Evolutionary conservation across 2,888 invertebrate genomes (phyloP), one percentile per base, ranked within the genome.

Genomic region (Oscheius onirici): DNA sequence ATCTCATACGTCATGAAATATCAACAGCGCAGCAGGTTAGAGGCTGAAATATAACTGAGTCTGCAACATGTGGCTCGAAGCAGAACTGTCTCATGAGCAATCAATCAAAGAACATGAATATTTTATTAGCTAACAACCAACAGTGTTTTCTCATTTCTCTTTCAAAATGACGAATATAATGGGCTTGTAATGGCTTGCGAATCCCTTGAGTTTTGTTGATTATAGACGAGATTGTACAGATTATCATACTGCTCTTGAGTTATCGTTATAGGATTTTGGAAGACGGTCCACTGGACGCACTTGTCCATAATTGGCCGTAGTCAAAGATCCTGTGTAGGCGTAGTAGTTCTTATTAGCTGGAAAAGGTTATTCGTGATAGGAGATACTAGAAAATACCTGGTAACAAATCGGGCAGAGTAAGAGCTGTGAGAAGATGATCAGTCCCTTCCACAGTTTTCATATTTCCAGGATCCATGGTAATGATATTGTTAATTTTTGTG

Each of bases 301-400:
- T 88, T 88, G 52, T 78, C 82, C n/a, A 76, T 84, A 88, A 10
- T 88, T 88, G 17, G 88, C 87, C n/a, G 87, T 86, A 13, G 88
- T 88, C 51, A 88, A 77, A 0, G 88, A 88, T 10, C 88, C 88
- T 28, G 84, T 80, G 71, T 88, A 88, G 2, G 87, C 87, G 83
- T 88, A 88, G 78, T 84, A 88, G 69, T 88, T 87, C 63, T 76
- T 76, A 44, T 79, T 67, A 28, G 80, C 83, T 69, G 66, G 10
- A 61, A 61, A 20, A 46, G 46, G 5, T 8, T 15, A 46, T 10
- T 10, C 1, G 20, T 5, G 1, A 8, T 43, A 11, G 43, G 43
- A 43, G 15, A 11, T 15, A 13, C 43, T 43, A 43, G 43, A 43
- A 43, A 13, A 43, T 43, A 34, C 34, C 8, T 34, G 34, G 34